Conservation (phyloP, 2,113 vertebrate genomes). For the Rhinichthys klamathensis region DNA sequence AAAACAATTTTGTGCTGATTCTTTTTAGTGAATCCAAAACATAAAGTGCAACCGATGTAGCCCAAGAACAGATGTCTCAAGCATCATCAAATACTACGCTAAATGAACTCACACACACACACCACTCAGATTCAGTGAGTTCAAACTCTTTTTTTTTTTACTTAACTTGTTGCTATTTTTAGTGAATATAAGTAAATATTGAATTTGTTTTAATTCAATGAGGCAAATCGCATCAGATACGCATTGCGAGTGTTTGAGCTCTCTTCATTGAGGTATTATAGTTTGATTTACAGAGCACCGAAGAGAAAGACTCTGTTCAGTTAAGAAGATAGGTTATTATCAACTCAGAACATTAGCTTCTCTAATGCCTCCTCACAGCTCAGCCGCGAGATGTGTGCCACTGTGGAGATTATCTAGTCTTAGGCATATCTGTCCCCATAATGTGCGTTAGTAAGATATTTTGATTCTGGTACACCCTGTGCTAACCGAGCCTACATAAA, state of each 20-base stretch:
- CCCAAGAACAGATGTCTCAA: too few relatives aligned
- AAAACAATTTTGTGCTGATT: too few relatives aligned
- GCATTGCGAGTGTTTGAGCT: background rate
- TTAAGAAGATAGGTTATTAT: slow-evolving; percentile 20
- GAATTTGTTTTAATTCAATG: too few relatives aligned
- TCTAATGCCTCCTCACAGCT: slow-evolving; percentile 23
- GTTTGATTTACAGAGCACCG: slow-evolving; percentile 5
- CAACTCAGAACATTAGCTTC: slow-evolving; percentile 25
- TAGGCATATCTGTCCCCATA: background rate
- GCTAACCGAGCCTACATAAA: background rate
- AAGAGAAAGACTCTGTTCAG: background rate
- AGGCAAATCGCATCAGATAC: background rate
- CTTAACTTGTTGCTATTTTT: too few relatives aligned
- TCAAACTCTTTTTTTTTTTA: too few relatives aligned
- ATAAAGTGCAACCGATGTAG: too few relatives aligned
- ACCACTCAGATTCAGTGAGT: too few relatives aligned
- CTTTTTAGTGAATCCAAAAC: too few relatives aligned
- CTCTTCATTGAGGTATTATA: slow-evolving; percentile 12
- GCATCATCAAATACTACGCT: too few relatives aligned
- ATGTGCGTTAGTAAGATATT: background rate
- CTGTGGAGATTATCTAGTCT: slow-evolving; percentile 7
- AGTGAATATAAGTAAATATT: too few relatives aligned
- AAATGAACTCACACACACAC: too few relatives aligned
- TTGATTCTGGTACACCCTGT: background rate
- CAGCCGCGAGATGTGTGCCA: background rate